Base-by-base conservation (phyloP, 2,113 vertebrate species). In the Tiliqua scincoides region DNA sequence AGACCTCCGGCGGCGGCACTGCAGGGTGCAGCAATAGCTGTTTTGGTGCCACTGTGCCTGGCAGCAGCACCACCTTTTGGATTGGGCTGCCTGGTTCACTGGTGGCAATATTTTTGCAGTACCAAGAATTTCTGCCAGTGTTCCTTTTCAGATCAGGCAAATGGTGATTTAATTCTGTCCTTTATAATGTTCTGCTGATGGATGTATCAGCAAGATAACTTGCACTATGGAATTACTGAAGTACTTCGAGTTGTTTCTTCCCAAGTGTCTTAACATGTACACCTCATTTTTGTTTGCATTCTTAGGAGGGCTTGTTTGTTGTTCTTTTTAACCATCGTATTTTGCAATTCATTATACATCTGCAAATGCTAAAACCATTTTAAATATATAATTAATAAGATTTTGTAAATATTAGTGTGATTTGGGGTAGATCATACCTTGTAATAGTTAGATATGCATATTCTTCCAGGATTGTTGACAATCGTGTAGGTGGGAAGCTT, bases 381-480 rank as follows among this genome's bases (percentile, higher is more conserved):
- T 40, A 70, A 40, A 43, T 65, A 25, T 43, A 57, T 32, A 27
- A 78, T 79, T 35, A 68, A 40, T 52, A 25, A 65, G n/a, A 75
- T 74, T 84, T 35, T 78, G 68, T 78, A 78, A 85, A 67, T 92
- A 92, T 93, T 92, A 92, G 91, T 92, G 86, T 82, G 54, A 89
- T n/a, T 81, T 9, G 77, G 40, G 35, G 40, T 52, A 63, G 7
- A 40, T 85, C 81, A 68, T 90, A n/a, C 10, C 80, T 65, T 25
- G 74, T 76, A 76, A 18, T 65, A 61, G 18, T 17, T 81, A 32
- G 6, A 8, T 40, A 5, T 68, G 0, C 71, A 65, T 4, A 6
- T 88, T 89, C 79, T 91, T 87, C 37, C 43, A 85, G 75, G 75
- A 25, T 87, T 78, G 82, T 43, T 74, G 57, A 76, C 78, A 92